Conservation (phyloP, 2,797 vertebrate genomes). For the Sebastes oblongus region DNA sequence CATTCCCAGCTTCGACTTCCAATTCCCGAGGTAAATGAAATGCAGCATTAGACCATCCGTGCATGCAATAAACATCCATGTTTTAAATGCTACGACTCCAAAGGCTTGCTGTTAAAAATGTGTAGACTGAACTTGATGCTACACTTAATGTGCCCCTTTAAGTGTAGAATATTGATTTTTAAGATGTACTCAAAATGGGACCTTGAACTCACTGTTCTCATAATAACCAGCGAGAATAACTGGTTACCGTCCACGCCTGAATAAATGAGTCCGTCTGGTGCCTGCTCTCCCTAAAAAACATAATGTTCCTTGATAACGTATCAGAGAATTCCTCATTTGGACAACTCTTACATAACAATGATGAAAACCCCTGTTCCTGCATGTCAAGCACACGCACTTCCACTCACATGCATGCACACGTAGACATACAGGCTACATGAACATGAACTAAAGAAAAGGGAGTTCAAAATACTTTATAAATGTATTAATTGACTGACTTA, state of each 20-base stretch:
- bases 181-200: no score
- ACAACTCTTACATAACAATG: constrained; percentile 46
- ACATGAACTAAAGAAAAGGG: background rate
- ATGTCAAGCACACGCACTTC: background rate
- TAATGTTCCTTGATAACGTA: constrained; percentile 52
- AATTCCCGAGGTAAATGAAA: no score
- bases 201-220: background rate
- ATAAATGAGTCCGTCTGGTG: constrained; percentile 33
- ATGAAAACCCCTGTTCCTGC: constrained; percentile 29
- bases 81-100: background rate
- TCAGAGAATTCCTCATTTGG: constrained; percentile 39
- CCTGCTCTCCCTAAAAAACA: constrained; percentile 35
- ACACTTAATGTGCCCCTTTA: no score
- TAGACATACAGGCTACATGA: background rate
- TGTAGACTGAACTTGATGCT: background rate
- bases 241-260: background rate
- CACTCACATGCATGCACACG: background rate
- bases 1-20: no score
- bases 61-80: background rate
- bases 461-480: background rate
- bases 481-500: background rate
- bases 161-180: background rate
- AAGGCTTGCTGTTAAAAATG: background rate
- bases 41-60: background rate
- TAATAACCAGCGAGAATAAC: background rate